Evolutionary conservation across 1,140 invertebrate species (phyloP).

Genomic region (Diploscapter pachys): DNA sequence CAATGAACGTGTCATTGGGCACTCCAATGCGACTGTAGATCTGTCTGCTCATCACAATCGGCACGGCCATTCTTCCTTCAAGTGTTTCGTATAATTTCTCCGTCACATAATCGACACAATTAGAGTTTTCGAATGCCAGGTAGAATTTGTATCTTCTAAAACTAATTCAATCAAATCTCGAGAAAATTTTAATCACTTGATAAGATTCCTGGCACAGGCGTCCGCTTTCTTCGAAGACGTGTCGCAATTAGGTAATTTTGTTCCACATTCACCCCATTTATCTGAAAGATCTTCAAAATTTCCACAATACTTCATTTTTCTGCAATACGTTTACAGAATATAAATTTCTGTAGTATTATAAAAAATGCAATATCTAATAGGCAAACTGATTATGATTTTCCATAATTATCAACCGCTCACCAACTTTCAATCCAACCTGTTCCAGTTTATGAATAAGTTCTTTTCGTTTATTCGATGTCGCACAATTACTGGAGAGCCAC

Average conservation of each 20-base stretch:
- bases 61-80: no score
- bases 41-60: no score
- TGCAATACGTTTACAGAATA: not conserved
- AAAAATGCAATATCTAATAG: no score
- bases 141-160: no score
- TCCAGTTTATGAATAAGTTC: constrained; percentile 65
- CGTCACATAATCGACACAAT: no score
- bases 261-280: constrained; percentile 70
- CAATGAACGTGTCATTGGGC: no score
- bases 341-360: no score
- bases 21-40: no score
- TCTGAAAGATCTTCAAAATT: constrained; percentile 58
- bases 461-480: constrained; percentile 62
- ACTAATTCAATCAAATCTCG: no score
- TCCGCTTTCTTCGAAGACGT: constrained; percentile 24
- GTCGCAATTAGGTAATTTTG: constrained; percentile 15
- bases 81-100: no score
- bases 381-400: no score
- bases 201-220: constrained; percentile 19
- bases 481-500: constrained; percentile 71
- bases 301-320: not conserved
- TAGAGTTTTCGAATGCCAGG: no score
- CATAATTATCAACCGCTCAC: not conserved
- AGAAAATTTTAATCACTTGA: constrained; percentile 5
- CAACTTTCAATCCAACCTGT: constrained; percentile 64